phyloP scores from a whole-genome alignment of 2,888 invertebrate genomes.

The Teleiodes luculella region DNA sequence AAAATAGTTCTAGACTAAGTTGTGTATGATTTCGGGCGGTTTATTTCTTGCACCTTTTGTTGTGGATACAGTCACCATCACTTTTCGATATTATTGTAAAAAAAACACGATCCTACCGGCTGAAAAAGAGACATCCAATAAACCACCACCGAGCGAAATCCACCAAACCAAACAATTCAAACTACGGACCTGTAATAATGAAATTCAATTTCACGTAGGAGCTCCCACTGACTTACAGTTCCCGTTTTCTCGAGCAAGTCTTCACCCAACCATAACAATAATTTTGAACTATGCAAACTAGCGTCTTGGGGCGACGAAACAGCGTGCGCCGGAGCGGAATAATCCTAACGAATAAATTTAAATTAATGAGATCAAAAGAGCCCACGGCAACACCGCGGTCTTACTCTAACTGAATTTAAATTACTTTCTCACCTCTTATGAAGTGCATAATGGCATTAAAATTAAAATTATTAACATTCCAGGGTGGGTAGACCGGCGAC shows the following conservation, averaged over 20 bases:
- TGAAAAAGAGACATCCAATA: too few species aligned
- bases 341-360: slow-evolving; percentile 73
- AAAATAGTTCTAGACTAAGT: too few species aligned
- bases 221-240: not conserved
- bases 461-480: slow-evolving; percentile 53
- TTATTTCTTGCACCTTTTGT: too few species aligned
- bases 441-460: slow-evolving; percentile 73
- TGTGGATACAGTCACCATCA: too few species aligned
- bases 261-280: slow-evolving; percentile 7
- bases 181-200: too few species aligned
- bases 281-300: slow-evolving; percentile 11
- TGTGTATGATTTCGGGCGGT: too few species aligned
- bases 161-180: too few species aligned
- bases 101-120: too few species aligned
- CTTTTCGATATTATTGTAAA: too few species aligned
- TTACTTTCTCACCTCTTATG: slow-evolving; percentile 68
- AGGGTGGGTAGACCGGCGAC: slow-evolving; percentile 26
- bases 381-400: slow-evolving; percentile 48
- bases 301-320: slow-evolving; percentile 31
- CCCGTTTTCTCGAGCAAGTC: not conserved
- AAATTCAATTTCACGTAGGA: not conserved
- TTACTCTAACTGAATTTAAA: slow-evolving; percentile 68
- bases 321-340: slow-evolving; percentile 58
- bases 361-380: slow-evolving; percentile 74
- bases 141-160: too few species aligned